Evolutionary conservation across 2,113 vertebrate species (phyloP).

Genomic region (Coturnix japonica): DNA sequence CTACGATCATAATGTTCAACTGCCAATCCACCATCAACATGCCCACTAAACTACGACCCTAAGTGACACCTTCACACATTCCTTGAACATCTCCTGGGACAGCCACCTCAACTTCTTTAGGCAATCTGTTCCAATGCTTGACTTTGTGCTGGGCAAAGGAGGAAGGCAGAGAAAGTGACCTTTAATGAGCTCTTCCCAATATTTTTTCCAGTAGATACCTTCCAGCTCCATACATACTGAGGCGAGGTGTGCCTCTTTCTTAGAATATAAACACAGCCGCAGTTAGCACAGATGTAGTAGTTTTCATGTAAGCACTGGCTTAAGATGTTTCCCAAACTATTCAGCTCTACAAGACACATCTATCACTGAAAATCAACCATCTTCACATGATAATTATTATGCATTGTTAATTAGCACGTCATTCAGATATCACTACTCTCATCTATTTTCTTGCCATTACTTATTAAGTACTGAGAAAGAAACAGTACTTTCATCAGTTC

Average conservation of each 20-base stretch:
- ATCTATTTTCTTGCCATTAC: neutral
- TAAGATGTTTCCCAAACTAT: neutral
- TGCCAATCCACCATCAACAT: neutral
- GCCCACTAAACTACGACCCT: neutral
- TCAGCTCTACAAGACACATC: neutral
- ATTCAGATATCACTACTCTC: neutral
- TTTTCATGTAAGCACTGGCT: neutral
- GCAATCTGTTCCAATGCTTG: neutral
- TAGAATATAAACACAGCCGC: neutral
- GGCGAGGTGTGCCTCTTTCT: fast-evolving
- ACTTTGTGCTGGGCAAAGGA: neutral
- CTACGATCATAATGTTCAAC: neutral
- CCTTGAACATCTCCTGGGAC: neutral
- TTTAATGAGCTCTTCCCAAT: neutral
- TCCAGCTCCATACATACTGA: neutral
- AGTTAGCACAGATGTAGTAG: neutral
- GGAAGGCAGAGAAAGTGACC: neutral
- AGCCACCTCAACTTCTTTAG: neutral
- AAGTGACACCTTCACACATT: neutral
- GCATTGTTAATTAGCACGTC: neutral
- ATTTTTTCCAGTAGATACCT: neutral
- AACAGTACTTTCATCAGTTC: neutral
- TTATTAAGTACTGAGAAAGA: neutral
- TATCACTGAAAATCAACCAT: neutral
- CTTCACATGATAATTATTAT: neutral